Conservation (phyloP, 1,140 invertebrate genomes). For the Brachionus angularis region DNA sequence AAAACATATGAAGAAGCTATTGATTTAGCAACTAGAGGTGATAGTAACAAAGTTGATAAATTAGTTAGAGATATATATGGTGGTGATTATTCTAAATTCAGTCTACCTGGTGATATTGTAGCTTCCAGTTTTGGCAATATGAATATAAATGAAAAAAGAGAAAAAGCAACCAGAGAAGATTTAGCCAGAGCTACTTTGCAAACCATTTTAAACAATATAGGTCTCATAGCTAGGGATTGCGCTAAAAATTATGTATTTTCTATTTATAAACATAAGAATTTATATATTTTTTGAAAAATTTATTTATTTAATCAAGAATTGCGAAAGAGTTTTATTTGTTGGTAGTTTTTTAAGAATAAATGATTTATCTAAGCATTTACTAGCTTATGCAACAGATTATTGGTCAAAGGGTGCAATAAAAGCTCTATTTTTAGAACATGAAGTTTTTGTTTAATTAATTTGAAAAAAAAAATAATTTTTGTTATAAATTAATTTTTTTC, state of each 20-base stretch:
- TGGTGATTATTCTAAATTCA: slow-evolving; percentile 86
- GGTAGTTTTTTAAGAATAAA: slow-evolving; percentile 96
- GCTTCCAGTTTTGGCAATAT: slow-evolving; percentile 90
- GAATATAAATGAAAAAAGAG: slow-evolving; percentile 77
- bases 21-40: slow-evolving; percentile 81
- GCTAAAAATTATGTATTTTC: slow-evolving; percentile 78
- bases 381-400: slow-evolving; percentile 96
- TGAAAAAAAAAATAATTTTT: slow-evolving; percentile 47
- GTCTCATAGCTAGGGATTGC: slow-evolving; percentile 92
- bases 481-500: not conserved
- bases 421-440: slow-evolving; percentile 90
- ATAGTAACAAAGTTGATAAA: slow-evolving; percentile 90
- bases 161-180: slow-evolving; percentile 75
- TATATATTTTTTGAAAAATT: not conserved
- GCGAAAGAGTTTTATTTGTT: slow-evolving; percentile 79
- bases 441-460: too few relatives aligned
- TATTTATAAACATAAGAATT: not conserved
- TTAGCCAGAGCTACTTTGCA: slow-evolving; percentile 88
- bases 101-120: slow-evolving; percentile 83
- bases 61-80: slow-evolving; percentile 94
- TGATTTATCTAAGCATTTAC: slow-evolving; percentile 90
- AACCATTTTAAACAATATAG: slow-evolving; percentile 99
- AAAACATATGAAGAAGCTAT: slow-evolving; percentile 96
- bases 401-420: slow-evolving; percentile 93
- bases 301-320: slow-evolving; percentile 61